Base-by-base conservation (phyloP, 2,888 invertebrate species). In the Petrolisthes cinctipes region DNA sequence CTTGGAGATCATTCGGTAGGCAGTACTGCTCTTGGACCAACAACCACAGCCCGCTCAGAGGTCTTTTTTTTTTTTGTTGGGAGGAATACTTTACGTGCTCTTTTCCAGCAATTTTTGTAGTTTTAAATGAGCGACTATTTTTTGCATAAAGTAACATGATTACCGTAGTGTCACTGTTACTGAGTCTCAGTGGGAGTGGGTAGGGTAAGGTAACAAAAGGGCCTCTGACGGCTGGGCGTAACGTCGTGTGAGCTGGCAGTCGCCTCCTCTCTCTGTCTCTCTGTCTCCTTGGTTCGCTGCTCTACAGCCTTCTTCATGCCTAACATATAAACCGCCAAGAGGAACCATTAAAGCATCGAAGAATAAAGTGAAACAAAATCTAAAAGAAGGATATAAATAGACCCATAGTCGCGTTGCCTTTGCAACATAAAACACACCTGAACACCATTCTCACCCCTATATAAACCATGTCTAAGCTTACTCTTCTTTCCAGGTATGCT, bases 1-100 rank as follows among this genome's bases (percentile, higher is more conserved):
- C 82, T 88, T 76, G 85, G 82, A 73, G 85, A 85, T 14, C 76
- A 88, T 11, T n/a, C 85, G 88, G 88, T 88, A 88, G 88, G 88
- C 71, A 85, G 81, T 66, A 71, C 53, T 57, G 83, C 79, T 84
- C 54, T 80, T 75, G 79, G 54, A 53, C 75, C 71, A 73, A 37
- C 37, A 37, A 53, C 79, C 78, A 57, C 81, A 57, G 76, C 86
- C n/a, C 53, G 68, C 82, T 78, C 79, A 83, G 86, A 86, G 86
- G 83, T 79, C 86, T 86, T 86, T 82, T 75, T 56, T 11, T 53
- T 57, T 17, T 73, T 71, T 54, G 17, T 2, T 71, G 5, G 61
- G 53, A 23, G 11, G 71, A 6, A 71, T 6, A 71, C n/a, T 75
- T 75, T 5, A 75, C 23, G 17, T 20, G n/a, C 7, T 53, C 7